A percentile compares a stretch with the other conserved stretches of the same genome.
These are phyloP conservation scores for Campylomormyrus tamandua DNA, from an alignment of 2,113 vertebrate species.

Conservation along the genomic window DNA sequence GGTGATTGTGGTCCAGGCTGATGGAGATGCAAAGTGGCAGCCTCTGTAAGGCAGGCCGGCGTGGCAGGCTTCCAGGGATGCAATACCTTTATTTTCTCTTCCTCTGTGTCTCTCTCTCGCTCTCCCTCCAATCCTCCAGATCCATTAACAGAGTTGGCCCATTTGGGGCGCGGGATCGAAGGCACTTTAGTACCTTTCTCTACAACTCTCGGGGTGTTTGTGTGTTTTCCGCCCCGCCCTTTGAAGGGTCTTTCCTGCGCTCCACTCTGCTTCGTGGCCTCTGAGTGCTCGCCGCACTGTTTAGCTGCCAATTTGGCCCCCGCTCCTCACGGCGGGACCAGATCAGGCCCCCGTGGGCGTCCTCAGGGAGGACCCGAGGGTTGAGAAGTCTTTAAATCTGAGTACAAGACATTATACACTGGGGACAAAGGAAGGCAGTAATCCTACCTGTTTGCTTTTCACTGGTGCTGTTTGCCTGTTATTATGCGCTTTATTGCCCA, in stretches of 20 bases:
- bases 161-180: conserved; percentile 56
- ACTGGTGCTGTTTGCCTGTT: conserved; percentile 85
- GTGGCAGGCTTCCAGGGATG: conserved; percentile 59
- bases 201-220: conserved; percentile 47
- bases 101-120: conserved; percentile 49
- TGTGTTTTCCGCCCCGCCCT: background rate
- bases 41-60: conserved; percentile 78
- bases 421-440: conserved; percentile 88
- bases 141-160: conserved; percentile 44
- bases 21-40: conserved; percentile 97
- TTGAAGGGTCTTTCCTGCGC: conserved; percentile 32
- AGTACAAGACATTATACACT: conserved; percentile 93
- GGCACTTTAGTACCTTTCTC: conserved; percentile 58
- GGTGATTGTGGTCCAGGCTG: conserved; percentile 93
- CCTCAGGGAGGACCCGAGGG: conserved; percentile 68
- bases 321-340: conserved; percentile 72
- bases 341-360: conserved; percentile 80
- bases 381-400: conserved; percentile 95
- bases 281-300: conserved; percentile 65
- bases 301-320: conserved; percentile 70
- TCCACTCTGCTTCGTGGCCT: conserved; percentile 39
- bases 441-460: conserved; percentile 98
- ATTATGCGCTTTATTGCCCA: conserved; percentile 79
- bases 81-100: conserved; percentile 42
- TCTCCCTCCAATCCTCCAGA: conserved; percentile 15